These are phyloP conservation scores for Lycopodina hypogea DNA, from an alignment of 37 sponge, comb jelly and placozoan species.

Conservation along the genomic window DNA sequence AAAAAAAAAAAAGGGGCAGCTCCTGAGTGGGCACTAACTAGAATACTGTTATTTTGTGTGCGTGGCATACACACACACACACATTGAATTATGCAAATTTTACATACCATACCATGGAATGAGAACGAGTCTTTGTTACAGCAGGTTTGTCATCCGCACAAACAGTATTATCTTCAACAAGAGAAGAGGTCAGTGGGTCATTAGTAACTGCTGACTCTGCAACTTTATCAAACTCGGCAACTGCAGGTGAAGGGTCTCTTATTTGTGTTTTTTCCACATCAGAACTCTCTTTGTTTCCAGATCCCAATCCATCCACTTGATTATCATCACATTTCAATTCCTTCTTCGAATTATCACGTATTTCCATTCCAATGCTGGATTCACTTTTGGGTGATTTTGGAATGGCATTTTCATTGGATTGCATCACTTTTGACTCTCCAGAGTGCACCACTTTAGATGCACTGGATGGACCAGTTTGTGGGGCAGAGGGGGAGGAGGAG, in stretches of 20 bases:
- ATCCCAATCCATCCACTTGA: background rate
- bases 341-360: background rate
- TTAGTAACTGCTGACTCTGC: background rate
- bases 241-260: background rate
- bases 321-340: constrained; percentile 1
- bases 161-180: too few species aligned
- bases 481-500: background rate
- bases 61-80: too few species aligned
- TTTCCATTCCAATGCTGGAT: background rate
- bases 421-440: too few species aligned
- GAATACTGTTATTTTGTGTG: too few species aligned
- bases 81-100: too few species aligned
- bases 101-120: too few species aligned
- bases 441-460: too few species aligned
- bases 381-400: background rate
- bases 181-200: background rate
- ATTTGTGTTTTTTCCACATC: background rate
- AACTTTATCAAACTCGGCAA: background rate
- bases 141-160: too few species aligned
- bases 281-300: background rate
- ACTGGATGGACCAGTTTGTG: too few species aligned
- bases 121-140: too few species aligned
- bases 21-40: too few species aligned
- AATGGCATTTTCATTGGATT: background rate
- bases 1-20: too few species aligned